Conservation (phyloP, 1,140 invertebrate species). For the Cherax destructor region DNA sequence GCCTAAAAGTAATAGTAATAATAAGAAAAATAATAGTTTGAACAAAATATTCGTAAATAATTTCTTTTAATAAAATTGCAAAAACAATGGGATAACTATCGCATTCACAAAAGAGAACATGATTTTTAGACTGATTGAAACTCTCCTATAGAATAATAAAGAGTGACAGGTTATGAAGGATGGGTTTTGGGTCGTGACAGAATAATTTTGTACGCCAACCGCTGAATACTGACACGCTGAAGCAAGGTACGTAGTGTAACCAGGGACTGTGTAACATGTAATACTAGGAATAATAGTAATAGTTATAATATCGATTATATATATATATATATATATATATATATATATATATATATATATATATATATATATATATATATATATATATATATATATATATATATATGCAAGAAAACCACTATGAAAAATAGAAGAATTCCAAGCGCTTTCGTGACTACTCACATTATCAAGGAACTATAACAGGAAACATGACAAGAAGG, state of each 20-base stretch:
- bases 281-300: background rate
- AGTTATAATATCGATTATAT: background rate
- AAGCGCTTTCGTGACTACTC: too few relatives aligned
- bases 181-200: background rate
- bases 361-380: conserved; percentile 27
- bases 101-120: background rate
- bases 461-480: too few relatives aligned
- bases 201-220: background rate
- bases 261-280: too few relatives aligned
- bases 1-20: too few relatives aligned
- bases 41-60: too few relatives aligned
- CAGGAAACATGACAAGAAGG: too few relatives aligned
- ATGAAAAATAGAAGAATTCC: too few relatives aligned
- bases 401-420: too few relatives aligned
- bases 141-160: background rate
- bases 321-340: conserved; percentile 15
- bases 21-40: too few relatives aligned
- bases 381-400: conserved; percentile 20
- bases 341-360: conserved; percentile 30
- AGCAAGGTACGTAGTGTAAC: too few relatives aligned
- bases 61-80: too few relatives aligned
- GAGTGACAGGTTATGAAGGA: background rate
- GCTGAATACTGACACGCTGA: background rate
- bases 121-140: conserved; percentile 1
- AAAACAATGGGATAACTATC: too few relatives aligned